A percentile compares a stretch with the other conserved stretches of the same genome.
Evolutionary conservation across 2,113 vertebrate species (phyloP).

Genomic region (Cisticola juncidis): DNA sequence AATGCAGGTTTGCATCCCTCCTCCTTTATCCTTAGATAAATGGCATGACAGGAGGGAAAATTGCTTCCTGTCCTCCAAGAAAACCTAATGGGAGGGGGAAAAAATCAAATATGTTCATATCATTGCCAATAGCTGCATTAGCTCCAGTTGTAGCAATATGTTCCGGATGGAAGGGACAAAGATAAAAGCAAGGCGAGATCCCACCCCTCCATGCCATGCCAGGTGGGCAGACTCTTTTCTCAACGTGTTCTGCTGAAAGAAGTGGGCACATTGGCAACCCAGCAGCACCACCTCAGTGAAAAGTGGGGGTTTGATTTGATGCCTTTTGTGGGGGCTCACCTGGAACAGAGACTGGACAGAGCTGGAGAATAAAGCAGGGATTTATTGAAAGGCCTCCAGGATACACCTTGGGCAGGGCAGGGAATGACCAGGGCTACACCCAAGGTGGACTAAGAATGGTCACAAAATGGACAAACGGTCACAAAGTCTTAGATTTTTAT

Average conservation of each 20-base stretch:
- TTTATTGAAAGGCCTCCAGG: background rate
- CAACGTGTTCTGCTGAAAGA: background rate
- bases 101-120: background rate
- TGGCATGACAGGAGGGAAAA: slow-evolving; percentile 50
- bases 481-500: background rate
- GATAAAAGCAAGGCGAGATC: slow-evolving; percentile 8
- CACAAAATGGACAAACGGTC: rapidly evolving
- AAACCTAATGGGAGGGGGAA: slow-evolving; percentile 33
- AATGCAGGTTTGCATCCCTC: slow-evolving; percentile 38
- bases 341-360: background rate
- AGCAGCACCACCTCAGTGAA: too few relatives aligned
- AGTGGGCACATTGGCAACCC: too few relatives aligned
- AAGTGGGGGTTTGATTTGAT: too few relatives aligned
- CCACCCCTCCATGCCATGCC: background rate
- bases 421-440: background rate
- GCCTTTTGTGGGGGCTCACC: background rate
- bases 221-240: background rate
- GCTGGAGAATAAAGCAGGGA: background rate
- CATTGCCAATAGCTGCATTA: slow-evolving; percentile 53
- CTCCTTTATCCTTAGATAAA: slow-evolving; percentile 52
- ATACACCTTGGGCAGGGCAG: background rate
- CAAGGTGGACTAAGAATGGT: background rate
- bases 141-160: slow-evolving; percentile 27
- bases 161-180: slow-evolving; percentile 14
- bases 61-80: slow-evolving; percentile 55